Evolutionary conservation across 2,113 vertebrate genomes (phyloP).

Genomic region (Todiramphus chloris): DNA sequence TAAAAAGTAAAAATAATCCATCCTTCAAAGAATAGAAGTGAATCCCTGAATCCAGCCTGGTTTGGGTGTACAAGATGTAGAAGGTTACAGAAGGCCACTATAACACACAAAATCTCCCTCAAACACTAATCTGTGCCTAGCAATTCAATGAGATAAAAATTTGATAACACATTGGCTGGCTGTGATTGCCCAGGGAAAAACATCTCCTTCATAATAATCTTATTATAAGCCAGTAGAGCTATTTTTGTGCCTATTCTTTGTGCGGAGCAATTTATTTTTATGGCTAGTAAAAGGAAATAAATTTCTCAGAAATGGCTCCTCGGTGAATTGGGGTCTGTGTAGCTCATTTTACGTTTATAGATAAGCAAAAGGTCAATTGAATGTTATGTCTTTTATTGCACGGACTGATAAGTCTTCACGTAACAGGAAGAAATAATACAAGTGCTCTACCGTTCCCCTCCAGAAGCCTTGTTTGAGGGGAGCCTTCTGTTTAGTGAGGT

Average conservation of each 20-base stretch:
- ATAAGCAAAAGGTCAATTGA: conserved; percentile 82
- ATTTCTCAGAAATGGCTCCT: conserved; percentile 70
- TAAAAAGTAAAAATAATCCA: not conserved
- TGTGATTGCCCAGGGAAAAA: conserved; percentile 55
- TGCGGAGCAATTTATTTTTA: conserved; percentile 78
- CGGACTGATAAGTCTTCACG: not conserved
- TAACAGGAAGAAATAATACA: not conserved
- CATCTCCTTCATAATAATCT: conserved; percentile 68
- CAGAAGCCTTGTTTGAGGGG: not conserved
- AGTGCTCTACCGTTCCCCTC: not conserved
- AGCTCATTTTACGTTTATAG: conserved; percentile 77
- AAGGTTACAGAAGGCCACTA: not conserved
- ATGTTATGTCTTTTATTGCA: conserved; percentile 70
- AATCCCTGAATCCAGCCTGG: not conserved
- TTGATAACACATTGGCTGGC: conserved; percentile 28
- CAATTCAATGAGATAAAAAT: conserved; percentile 29
- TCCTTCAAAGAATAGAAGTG: not conserved
- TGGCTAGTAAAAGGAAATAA: conserved; percentile 76
- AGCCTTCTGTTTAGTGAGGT: conserved; percentile 20
- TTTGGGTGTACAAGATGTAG: not conserved
- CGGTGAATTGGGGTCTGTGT: conserved; percentile 42
- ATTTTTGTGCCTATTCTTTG: conserved; percentile 42
- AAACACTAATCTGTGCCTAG: not conserved
- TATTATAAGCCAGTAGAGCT: conserved; percentile 47
- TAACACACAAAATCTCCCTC: not conserved